Percentiles rank a stretch among this genome's conserved stretches.
phyloP scores from a whole-genome alignment of 2,113 vertebrate genomes.

The Pterophyllum scalare region DNA sequence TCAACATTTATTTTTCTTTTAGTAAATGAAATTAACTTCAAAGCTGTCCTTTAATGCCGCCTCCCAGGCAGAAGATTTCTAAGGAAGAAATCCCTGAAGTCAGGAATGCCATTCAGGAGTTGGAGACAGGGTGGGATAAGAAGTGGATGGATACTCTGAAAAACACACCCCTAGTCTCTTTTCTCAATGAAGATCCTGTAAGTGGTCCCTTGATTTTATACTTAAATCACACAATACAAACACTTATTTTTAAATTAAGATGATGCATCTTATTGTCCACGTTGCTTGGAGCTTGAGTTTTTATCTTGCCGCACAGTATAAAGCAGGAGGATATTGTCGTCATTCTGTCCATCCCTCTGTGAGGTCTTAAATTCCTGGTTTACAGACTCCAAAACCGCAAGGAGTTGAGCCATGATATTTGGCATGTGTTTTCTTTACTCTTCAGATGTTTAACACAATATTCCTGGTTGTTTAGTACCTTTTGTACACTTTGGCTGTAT shows the following conservation, averaged over 20 bases:
- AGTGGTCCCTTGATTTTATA: conserved; percentile 62
- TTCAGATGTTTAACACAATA: too few relatives aligned
- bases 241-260: background rate
- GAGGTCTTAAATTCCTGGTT: too few relatives aligned
- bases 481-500: too few relatives aligned
- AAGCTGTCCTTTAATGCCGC: background rate
- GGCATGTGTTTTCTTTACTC: too few relatives aligned
- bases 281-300: background rate
- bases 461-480: too few relatives aligned
- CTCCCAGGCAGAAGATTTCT: conserved; percentile 76
- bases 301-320: too few relatives aligned
- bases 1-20: background rate
- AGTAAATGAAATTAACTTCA: background rate
- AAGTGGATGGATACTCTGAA: conserved; percentile 84
- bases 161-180: conserved; percentile 72
- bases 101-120: conserved; percentile 59
- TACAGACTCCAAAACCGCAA: too few relatives aligned
- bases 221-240: background rate
- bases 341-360: too few relatives aligned
- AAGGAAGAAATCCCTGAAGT: conserved; percentile 65
- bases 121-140: conserved; percentile 81
- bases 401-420: too few relatives aligned
- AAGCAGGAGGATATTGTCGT: too few relatives aligned
- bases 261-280: background rate
- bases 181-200: conserved; percentile 80